These are phyloP conservation scores for Bovichtus variegatus DNA, from an alignment of 2,797 vertebrate genomes.

Conservation along the genomic window DNA sequence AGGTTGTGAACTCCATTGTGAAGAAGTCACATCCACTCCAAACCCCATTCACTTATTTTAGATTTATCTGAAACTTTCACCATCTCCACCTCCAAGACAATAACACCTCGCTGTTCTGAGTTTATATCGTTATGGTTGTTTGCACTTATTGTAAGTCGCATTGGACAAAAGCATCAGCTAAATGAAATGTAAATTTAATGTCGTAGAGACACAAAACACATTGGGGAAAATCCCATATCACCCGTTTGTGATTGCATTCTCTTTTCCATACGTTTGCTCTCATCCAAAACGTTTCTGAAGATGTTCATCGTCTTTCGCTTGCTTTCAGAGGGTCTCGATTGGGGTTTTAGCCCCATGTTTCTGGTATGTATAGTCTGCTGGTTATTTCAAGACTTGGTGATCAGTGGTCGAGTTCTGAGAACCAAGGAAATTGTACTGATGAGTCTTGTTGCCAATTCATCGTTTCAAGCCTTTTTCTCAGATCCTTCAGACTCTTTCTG, in stretches of 20 bases:
- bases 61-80: conserved; percentile 24
- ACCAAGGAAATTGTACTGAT: conserved; percentile 22
- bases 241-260: not conserved
- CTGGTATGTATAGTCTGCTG: not conserved
- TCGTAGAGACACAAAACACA: conserved; percentile 3
- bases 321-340: conserved; percentile 1
- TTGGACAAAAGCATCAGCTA: no score
- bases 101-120: no score
- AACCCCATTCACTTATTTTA: conserved; percentile 19
- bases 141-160: no score
- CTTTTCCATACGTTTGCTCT: not conserved
- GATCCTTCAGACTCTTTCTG: not conserved
- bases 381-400: conserved; percentile 18
- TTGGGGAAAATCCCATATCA: not conserved
- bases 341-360: not conserved
- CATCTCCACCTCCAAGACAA: conserved; percentile 4
- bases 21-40: conserved; percentile 21
- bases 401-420: conserved; percentile 15
- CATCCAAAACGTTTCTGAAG: not conserved
- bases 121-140: no score
- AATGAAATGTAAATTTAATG: no score
- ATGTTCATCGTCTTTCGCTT: conserved; percentile 10
- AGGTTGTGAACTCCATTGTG: conserved; percentile 38
- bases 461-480: not conserved
- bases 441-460: not conserved